phyloP scores from a whole-genome alignment of 2,113 vertebrate species.

The Zootoca vivipara region DNA sequence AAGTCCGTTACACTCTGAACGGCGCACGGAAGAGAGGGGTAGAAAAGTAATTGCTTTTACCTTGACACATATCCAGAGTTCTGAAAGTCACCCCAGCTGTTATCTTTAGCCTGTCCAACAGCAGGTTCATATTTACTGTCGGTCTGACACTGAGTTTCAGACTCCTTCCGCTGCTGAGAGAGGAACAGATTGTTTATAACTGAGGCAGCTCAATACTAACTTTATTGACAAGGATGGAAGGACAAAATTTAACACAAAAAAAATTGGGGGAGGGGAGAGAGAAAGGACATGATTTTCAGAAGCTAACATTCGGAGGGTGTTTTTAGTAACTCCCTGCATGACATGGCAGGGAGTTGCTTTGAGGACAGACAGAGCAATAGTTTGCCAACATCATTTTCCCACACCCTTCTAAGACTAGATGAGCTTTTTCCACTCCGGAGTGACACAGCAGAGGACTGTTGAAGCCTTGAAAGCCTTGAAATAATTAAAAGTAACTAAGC shows the following conservation, averaged over 20 bases:
- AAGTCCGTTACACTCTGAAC: too few relatives aligned
- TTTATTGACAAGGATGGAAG: slow-evolving; percentile 1
- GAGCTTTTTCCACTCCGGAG: not conserved
- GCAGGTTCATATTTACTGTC: slow-evolving; percentile 88
- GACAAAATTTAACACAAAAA: not conserved
- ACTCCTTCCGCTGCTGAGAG: slow-evolving; percentile 92
- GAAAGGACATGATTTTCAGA: not conserved
- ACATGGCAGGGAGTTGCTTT: not conserved
- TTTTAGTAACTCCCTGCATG: not conserved
- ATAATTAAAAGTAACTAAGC: not conserved
- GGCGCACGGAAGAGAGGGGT: too few relatives aligned
- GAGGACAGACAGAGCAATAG: not conserved
- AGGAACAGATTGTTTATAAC: slow-evolving; percentile 48
- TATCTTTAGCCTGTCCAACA: slow-evolving; percentile 81
- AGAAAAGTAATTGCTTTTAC: slow-evolving; percentile 71
- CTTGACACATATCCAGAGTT: slow-evolving; percentile 92
- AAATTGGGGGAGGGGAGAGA: not conserved
- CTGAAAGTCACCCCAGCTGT: slow-evolving; percentile 79
- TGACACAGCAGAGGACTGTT: not conserved
- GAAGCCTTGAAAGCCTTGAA: not conserved
- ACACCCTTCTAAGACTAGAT: not conserved
- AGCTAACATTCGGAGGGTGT: not conserved
- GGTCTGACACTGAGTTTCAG: slow-evolving; percentile 96
- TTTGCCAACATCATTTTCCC: too few relatives aligned
- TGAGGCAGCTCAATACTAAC: slow-evolving; percentile 24